Base-by-base conservation (phyloP, 2,113 vertebrate genomes). In the Shinisaurus crocodilurus region DNA sequence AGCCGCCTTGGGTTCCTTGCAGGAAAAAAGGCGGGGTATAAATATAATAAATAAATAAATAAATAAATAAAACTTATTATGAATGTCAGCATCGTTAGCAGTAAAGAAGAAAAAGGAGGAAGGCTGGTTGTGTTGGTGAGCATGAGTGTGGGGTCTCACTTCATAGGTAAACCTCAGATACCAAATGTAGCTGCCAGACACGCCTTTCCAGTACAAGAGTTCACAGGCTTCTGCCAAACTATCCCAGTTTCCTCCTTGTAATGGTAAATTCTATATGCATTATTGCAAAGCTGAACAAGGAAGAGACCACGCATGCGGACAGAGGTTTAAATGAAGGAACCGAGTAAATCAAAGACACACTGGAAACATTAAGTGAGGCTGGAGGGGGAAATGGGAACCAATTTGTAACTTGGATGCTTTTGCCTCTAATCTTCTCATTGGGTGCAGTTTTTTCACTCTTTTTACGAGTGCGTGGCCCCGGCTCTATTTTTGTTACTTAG, bases 191-290 rank as follows among this genome's bases (percentile, higher is more conserved):
- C 60, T 65, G 60, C 37, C 57, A 60, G 86, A 45, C 1, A 9
- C 16, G 57, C 12, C 63, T 0, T 32, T 13, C 57, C 69, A 1
- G 72, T 6, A 79, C 69, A 1, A 76, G 10, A 76, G 54, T 60
- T 67, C 27, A 1, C 0, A 0, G 3, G 0, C 76, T 0, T 83
- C n/a, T 40, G 8, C 82, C 57, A 60, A 65, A 65, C 0, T 2
- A 1, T 60, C 25, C 37, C 7, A 0, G 3, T 40, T 57, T 37
- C 9, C 79, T 75, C 37, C 0, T 16, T 13, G 37, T n/a, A 40
- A 83, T 16, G 43, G 80, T 57, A 1, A 90, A 65, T 85, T 65
- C 72, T 8, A 83, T 0, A 0, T 1, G 25, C 72, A 0, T 1
- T 25, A 27, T 67, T 2, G 13, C 65, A 48, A 69, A 32, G 40